Conservation (phyloP, 2,797 vertebrate genomes). For the Ctenopoma kingsleyae region DNA sequence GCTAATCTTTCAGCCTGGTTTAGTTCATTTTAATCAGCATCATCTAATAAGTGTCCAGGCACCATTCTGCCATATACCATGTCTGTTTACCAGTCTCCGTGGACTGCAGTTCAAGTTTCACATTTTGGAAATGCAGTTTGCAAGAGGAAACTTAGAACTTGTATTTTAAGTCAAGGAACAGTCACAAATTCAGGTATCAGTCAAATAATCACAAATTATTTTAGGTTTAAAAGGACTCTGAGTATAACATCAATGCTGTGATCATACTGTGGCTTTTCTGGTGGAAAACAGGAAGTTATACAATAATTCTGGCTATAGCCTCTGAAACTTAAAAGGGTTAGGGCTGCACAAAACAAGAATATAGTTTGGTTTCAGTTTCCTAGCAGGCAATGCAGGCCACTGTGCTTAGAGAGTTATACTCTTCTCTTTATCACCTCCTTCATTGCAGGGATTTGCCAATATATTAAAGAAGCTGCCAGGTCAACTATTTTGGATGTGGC, state of each 20-base stretch:
- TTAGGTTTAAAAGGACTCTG: neutral
- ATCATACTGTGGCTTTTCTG: neutral
- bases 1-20: conserved; percentile 34
- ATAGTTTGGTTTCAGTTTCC: neutral
- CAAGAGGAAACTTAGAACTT: neutral
- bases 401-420: neutral
- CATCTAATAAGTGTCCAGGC: conserved; percentile 42
- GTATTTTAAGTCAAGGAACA: conserved; percentile 13
- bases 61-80: conserved; percentile 39
- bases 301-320: no score
- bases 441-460: conserved; percentile 21
- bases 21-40: conserved; percentile 47
- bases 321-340: neutral
- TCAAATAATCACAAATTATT: neutral
- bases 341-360: conserved; percentile 5
- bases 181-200: neutral
- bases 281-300: no score
- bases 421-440: neutral
- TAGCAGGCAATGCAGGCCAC: neutral
- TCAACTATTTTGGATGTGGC: conserved; percentile 17
- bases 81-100: conserved; percentile 32
- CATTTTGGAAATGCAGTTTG: neutral
- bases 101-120: conserved; percentile 17
- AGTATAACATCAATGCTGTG: neutral
- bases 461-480: conserved; percentile 22